These are phyloP conservation scores for Platorchestia sp. DNA, from an alignment of 1,140 invertebrate species.

Conservation along the genomic window DNA sequence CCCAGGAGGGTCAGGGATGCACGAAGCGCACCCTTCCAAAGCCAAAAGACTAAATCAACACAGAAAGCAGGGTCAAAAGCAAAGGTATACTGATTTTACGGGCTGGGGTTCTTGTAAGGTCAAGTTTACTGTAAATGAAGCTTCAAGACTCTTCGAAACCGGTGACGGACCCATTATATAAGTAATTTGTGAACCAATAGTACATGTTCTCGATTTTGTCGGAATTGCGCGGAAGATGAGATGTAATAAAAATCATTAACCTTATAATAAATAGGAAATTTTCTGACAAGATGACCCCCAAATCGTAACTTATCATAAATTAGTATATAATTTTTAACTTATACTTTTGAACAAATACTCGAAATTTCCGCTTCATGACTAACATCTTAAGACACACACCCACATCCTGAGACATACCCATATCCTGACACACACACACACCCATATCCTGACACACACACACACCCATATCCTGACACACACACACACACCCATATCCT, in stretches of 20 bases:
- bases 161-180: neutral
- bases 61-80: too few relatives aligned
- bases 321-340: neutral
- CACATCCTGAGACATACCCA: neutral
- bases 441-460: too few relatives aligned
- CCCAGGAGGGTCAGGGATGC: neutral
- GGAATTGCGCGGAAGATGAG: neutral
- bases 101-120: too few relatives aligned
- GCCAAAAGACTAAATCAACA: too few relatives aligned
- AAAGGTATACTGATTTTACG: too few relatives aligned
- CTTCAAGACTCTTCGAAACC: neutral
- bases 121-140: too few relatives aligned
- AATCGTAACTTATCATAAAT: neutral
- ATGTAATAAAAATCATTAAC: neutral
- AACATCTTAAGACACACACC: neutral
- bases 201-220: neutral
- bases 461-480: too few relatives aligned
- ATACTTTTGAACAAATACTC: neutral
- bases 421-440: too few relatives aligned
- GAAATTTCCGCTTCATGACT: neutral
- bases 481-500: too few relatives aligned
- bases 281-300: neutral
- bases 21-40: too few relatives aligned
- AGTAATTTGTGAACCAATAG: neutral
- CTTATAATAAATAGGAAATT: neutral